Base-by-base conservation (phyloP, 2,888 invertebrate genomes). In the Ernsta delagoae region DNA sequence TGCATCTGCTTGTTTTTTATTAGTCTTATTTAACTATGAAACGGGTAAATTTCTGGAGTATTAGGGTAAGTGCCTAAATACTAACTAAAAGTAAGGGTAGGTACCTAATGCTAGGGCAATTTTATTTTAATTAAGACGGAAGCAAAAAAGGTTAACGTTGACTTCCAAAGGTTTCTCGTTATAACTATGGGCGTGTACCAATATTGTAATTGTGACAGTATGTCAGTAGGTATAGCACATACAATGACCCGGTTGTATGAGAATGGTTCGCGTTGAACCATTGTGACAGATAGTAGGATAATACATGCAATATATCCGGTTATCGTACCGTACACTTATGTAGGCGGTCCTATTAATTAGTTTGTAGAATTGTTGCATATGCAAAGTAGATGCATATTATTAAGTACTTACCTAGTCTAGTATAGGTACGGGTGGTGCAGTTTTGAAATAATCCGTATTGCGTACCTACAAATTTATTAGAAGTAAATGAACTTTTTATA, bases 221-320 rank as follows among this genome's bases (percentile, higher is more conserved):
- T 74, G 76, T 71, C 9, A 31, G 31, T 54, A 31, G 54, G 54
- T 31, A 31, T 54, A 54, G 9, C 11, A 54, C 76, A 75, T 77
- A 85, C 84, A 83, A 82, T 83, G 79, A 79, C 79, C 81, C 76
- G 75, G 77, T 77, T 81, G 77, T 77, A 74, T 74, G 60, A 71
- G 72, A 73, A 68, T 68, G 68, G 41, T 36, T 59, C 36, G 59
- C 9, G 48, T 45, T 68, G 31, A 41, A 41, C 59, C 74, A 80
- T 82, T 85, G 85, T 83, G 75, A 78, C 74, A 56, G 41, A 57
- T 50, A 43, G 53, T 24, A 12, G 72, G 75, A 80, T 79, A 70
- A 76, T 75, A 80, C 78, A 59, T 53, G 43, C 39, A 61, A 34
- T 79, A 79, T 82, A 79, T 84, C 83, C 83, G 83, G 83, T 83